phyloP scores from a whole-genome alignment of 2,113 vertebrate species.

The Picathartes gymnocephalus region DNA sequence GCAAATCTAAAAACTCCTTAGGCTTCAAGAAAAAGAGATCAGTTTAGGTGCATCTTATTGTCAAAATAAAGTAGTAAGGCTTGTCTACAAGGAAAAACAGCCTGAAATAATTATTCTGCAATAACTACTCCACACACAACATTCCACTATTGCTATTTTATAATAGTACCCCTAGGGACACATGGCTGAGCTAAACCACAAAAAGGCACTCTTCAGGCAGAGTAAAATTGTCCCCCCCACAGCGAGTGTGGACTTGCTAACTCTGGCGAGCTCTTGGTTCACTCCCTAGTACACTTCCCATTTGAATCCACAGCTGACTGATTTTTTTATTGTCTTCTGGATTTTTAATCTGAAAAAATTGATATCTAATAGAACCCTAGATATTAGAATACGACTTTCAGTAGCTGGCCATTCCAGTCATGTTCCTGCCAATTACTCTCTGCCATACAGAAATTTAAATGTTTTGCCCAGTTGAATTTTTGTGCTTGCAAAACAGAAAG shows the following conservation, averaged over 20 bases:
- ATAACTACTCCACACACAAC: slow-evolving; percentile 49
- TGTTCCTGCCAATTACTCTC: not conserved
- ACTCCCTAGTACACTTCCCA: slow-evolving; percentile 23
- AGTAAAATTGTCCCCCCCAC: slow-evolving; percentile 52
- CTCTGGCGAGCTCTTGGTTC: slow-evolving; percentile 43
- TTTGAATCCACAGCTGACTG: slow-evolving; percentile 14
- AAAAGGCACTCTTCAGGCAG: slow-evolving; percentile 55
- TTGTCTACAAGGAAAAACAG: slow-evolving; percentile 18
- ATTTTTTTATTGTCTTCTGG: not conserved
- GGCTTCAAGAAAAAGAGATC: not conserved
- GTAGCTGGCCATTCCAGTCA: not conserved
- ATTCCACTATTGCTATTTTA: slow-evolving; percentile 60
- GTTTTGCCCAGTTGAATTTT: not conserved
- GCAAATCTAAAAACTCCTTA: not conserved
- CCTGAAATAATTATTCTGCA: slow-evolving; percentile 53
- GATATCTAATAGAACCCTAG: not conserved
- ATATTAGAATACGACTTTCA: not conserved
- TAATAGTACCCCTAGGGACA: slow-evolving; percentile 54
- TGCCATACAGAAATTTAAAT: not conserved
- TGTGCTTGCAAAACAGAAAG: not conserved
- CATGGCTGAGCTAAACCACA: slow-evolving; percentile 59
- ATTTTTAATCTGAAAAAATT: slow-evolving; percentile 3
- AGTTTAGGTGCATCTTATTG: not conserved
- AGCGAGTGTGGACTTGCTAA: slow-evolving; percentile 64
- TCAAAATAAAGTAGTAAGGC: not conserved